Base-by-base conservation (phyloP, 2,888 invertebrate species). In the Aporophyla lueneburgensis region DNA sequence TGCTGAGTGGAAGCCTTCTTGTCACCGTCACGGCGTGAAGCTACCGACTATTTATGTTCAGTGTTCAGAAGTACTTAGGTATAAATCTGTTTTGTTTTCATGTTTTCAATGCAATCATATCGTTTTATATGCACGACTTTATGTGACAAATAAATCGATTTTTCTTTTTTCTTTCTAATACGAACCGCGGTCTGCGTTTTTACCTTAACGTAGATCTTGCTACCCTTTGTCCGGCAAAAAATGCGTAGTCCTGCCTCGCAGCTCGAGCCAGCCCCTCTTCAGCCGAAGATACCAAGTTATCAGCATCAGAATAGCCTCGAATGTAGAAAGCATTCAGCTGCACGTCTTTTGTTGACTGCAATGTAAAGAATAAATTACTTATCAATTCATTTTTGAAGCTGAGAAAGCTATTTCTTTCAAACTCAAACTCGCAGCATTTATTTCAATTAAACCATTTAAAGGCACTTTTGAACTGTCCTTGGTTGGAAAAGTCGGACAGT, bases 221-320 rank as follows among this genome's bases (percentile, higher is more conserved):
- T 0, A 97, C 93, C 21, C 97, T 96, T 63, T 97, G 97, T n/a
- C 97, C 97, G 0, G 97, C 97, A 86, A 97, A 97, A 89, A 97
- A 97, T 14, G 97, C 97, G 79, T 97, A 97, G 83, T 97, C 97
- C 53, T 97, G 97, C 49, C 93, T 92, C 0, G 96, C 96, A 0
- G 97, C 97, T 49, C 97, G 96, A 10, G 96, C 92, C 10, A 97
- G 89, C 0, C 97, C 97, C 78, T 96, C 96, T 78, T 95, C 96
- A 0, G 97, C 95, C 24, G 97, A 94, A 0, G 94, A 91, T 54
- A 97, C 97, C 86, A 97, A 89, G 86, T 97, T 94, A 87, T 96
- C 96, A 0, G 97, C 96, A 59, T 96, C 94, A 0, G 97, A 95
- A 90, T 97, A 95, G 5, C 97, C 96, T 49, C 96, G 93, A 40